phyloP scores from a whole-genome alignment of 2,888 invertebrate genomes.

The Eurytoma adleriae region DNA sequence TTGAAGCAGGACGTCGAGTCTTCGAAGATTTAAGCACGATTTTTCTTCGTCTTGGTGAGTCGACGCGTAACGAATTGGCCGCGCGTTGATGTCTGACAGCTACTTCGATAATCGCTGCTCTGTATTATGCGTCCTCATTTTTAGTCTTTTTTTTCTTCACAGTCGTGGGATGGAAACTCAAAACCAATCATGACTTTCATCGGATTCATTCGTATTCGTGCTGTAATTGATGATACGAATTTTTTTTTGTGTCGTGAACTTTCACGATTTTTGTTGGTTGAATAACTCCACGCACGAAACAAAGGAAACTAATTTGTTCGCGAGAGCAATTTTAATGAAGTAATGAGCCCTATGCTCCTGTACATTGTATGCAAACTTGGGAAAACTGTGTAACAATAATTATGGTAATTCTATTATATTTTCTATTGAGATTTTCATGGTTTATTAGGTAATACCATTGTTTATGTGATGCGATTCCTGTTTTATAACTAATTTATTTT shows the following conservation, averaged over 20 bases:
- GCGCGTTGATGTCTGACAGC: constrained; percentile 22
- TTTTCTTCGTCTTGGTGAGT: neutral
- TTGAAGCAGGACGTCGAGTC: neutral
- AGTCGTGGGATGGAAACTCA: neutral
- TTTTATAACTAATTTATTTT: constrained; percentile 4
- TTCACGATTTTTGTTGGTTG: no score
- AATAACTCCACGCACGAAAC: neutral
- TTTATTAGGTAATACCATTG: constrained; percentile 2
- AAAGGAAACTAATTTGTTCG: neutral
- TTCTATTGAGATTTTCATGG: constrained; percentile 1
- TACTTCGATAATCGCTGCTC: neutral
- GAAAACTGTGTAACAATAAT: constrained; percentile 32
- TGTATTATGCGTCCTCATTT: neutral
- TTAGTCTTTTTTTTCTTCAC: neutral
- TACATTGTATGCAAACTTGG: constrained; percentile 29
- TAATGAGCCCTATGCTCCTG: neutral
- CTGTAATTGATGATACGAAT: neutral
- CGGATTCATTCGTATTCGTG: neutral
- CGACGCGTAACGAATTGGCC: constrained; percentile 8
- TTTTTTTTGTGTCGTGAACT: neutral
- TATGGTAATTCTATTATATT: constrained; percentile 16
- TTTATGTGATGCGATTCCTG: neutral
- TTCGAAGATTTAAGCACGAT: constrained; percentile 21
- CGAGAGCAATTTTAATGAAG: neutral
- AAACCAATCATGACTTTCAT: neutral